Conservation (phyloP, 2,888 invertebrate genomes). For the Drosophila percnosoma region DNA sequence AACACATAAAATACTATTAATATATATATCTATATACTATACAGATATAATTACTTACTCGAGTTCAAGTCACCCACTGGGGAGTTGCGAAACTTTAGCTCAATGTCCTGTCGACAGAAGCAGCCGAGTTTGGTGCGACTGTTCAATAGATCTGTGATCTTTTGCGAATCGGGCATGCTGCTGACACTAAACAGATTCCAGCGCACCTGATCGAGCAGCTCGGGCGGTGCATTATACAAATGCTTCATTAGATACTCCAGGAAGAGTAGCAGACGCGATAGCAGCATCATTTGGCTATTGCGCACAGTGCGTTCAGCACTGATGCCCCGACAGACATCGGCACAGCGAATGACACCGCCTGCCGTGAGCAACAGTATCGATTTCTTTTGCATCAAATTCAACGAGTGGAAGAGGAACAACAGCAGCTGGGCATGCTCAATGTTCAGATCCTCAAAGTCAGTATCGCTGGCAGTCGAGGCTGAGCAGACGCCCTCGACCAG, state of each 20-base stretch:
- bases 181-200: conserved; percentile 91
- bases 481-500: conserved; percentile 92
- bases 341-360: conserved; percentile 89
- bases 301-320: conserved; percentile 82
- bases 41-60: conserved; percentile 61
- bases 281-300: conserved; percentile 90
- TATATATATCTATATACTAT: neutral
- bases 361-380: conserved; percentile 94
- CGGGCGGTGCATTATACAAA: conserved; percentile 96
- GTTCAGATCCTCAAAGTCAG: conserved; percentile 90
- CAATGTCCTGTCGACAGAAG: conserved; percentile 89
- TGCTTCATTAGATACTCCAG: conserved; percentile 98
- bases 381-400: conserved; percentile 98
- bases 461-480: conserved; percentile 74
- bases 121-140: conserved; percentile 88
- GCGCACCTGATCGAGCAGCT: conserved; percentile 94
- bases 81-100: conserved; percentile 89
- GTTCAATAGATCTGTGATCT: conserved; percentile 85
- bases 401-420: conserved; percentile 96
- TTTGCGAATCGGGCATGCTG: conserved; percentile 87
- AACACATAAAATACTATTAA: conserved; percentile 83
- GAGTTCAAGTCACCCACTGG: conserved; percentile 83
- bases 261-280: conserved; percentile 93
- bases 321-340: conserved; percentile 87
- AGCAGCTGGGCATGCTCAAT: conserved; percentile 97